Percentiles rank a stretch among this genome's conserved stretches.
Conservation (phyloP, 2,797 vertebrate species). For the Crax fasciolata region DNA sequence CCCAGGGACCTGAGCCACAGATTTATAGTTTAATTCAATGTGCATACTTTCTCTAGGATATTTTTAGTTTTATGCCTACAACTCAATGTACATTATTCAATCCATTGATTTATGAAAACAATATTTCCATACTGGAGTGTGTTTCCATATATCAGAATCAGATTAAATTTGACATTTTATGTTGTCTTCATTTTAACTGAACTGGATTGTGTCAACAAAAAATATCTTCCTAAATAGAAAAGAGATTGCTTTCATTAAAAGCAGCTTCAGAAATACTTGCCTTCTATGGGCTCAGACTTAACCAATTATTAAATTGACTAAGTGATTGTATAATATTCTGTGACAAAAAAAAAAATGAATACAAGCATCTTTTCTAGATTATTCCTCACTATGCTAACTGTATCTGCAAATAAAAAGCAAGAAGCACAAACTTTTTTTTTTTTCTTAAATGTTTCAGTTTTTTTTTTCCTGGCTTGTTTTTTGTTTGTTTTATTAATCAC, state of each 20-base stretch:
- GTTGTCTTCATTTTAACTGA: neutral
- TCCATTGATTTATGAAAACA: neutral
- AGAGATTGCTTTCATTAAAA: neutral
- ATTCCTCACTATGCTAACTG: neutral
- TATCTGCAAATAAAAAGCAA: neutral
- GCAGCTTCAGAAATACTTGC: neutral
- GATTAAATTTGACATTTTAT: neutral
- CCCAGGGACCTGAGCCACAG: neutral
- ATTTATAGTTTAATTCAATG: neutral
- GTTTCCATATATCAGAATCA: neutral
- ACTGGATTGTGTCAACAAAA: neutral
- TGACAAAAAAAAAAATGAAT: neutral
- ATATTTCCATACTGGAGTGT: neutral
- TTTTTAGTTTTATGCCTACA: neutral
- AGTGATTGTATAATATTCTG: neutral
- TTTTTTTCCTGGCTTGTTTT: neutral
- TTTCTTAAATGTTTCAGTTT: neutral
- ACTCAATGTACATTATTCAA: neutral
- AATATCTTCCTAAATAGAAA: neutral
- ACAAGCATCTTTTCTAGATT: neutral
- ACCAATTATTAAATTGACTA: neutral
- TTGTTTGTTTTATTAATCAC: neutral
- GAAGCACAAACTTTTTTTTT: neutral
- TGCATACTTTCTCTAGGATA: neutral
- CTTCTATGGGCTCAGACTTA: neutral